Conservation (phyloP, 1,140 invertebrate species). For the Zaprionus vittiger region DNA sequence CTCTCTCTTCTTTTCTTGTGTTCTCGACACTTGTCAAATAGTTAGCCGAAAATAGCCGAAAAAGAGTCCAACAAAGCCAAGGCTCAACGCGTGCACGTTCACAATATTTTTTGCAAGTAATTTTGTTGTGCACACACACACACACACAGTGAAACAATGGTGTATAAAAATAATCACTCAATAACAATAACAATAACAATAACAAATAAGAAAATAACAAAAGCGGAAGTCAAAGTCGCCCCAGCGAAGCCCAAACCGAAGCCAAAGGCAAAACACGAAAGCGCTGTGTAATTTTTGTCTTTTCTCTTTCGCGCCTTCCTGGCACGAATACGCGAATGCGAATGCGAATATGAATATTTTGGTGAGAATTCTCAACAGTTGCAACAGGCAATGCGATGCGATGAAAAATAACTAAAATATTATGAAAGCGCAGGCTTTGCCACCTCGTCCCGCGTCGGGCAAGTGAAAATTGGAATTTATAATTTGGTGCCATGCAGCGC, state of each 20-base stretch:
- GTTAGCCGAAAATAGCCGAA: conserved; percentile 28
- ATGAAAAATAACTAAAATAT: conserved; percentile 71
- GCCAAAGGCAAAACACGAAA: conserved; percentile 54
- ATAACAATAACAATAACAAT: conserved; percentile 52
- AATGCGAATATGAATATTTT: conserved; percentile 55
- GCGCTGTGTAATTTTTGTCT: conserved; percentile 73
- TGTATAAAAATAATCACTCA: conserved; percentile 73
- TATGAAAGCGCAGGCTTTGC: conserved; percentile 60
- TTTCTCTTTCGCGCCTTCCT: conserved; percentile 74
- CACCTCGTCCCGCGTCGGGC: conserved; percentile 30
- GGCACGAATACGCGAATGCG: conserved; percentile 61
- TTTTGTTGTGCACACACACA: conserved; percentile 44
- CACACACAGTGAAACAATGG: conserved; percentile 64
- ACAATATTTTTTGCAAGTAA: conserved; percentile 68
- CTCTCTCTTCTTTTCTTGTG: background rate
- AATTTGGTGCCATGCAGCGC: conserved; percentile 63
- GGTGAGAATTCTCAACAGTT: conserved; percentile 76
- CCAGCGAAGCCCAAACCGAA: conserved; percentile 10
- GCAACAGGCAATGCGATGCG: conserved; percentile 25
- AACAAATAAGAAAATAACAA: conserved; percentile 57
- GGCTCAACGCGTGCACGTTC: conserved; percentile 62
- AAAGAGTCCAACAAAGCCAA: conserved; percentile 34
- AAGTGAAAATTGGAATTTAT: conserved; percentile 83
- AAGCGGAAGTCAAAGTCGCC: conserved; percentile 61
- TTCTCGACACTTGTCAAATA: conserved; percentile 44